Evolutionary conservation across 1,140 invertebrate genomes (phyloP).

Genomic region (Pteromalus puparum): DNA sequence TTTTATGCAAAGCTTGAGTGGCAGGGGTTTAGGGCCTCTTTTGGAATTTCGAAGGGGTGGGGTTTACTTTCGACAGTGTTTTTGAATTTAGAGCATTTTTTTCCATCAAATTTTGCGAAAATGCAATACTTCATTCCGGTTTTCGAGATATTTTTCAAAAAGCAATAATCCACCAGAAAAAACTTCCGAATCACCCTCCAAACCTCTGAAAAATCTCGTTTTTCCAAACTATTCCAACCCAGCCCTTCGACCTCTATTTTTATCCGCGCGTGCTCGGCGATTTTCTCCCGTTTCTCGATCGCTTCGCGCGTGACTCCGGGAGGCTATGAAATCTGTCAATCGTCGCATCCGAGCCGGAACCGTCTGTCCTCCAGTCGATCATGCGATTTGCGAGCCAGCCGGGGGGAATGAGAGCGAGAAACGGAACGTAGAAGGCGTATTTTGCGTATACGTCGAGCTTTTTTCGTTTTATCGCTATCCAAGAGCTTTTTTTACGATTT

Average conservation of each 20-base stretch:
- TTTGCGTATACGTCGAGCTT: background rate
- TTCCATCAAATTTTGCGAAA: no score
- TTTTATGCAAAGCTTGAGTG: background rate
- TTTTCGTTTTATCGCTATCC: background rate
- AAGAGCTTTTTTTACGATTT: background rate
- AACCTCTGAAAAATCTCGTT: background rate
- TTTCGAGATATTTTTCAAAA: no score
- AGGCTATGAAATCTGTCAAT: constrained; percentile 44
- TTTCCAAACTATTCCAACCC: background rate
- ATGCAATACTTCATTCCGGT: no score
- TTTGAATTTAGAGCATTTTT: no score
- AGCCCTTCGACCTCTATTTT: background rate
- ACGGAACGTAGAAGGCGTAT: background rate
- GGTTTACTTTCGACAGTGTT: background rate
- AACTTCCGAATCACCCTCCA: no score
- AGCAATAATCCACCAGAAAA: no score
- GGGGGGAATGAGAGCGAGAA: constrained; percentile 4
- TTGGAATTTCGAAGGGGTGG: background rate
- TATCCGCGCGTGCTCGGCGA: background rate
- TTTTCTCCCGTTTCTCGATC: constrained; percentile 33
- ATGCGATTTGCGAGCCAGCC: constrained; percentile 25
- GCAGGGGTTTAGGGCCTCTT: background rate
- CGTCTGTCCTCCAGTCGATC: constrained; percentile 29
- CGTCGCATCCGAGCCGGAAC: constrained; percentile 30
- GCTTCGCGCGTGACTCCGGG: constrained; percentile 4